These are phyloP conservation scores for Apamea sordens DNA, from an alignment of 2,888 invertebrate genomes.

Conservation along the genomic window DNA sequence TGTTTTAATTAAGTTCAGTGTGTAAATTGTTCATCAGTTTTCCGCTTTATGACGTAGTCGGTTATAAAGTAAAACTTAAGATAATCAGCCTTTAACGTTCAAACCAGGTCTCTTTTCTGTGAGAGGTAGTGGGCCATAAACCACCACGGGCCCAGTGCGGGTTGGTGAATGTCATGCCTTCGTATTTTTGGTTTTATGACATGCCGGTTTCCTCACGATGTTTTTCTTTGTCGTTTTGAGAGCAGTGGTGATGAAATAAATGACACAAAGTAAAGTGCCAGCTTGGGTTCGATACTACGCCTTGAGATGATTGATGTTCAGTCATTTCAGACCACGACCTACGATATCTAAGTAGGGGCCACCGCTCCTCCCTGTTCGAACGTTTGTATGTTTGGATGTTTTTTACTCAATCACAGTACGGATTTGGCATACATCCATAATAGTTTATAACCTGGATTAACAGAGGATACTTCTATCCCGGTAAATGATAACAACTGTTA, in stretches of 20 bases:
- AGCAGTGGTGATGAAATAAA: neutral
- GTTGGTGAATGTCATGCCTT: neutral
- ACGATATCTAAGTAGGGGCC: neutral
- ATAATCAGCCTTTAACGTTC: neutral
- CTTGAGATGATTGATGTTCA: neutral
- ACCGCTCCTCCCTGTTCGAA: neutral
- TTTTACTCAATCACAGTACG: no score
- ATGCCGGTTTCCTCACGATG: neutral
- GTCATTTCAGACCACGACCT: neutral
- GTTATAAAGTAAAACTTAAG: neutral
- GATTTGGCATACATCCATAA: no score
- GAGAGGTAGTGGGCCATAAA: neutral
- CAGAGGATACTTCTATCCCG: no score
- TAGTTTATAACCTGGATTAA: no score
- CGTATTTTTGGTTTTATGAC: neutral
- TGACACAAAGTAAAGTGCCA: neutral
- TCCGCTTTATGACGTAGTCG: neutral
- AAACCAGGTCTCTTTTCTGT: neutral
- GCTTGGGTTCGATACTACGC: neutral
- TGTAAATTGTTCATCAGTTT: slow-evolving; percentile 2
- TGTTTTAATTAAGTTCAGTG: neutral
- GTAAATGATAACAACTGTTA: no score
- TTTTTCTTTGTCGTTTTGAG: neutral
- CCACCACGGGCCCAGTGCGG: neutral
- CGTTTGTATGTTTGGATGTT: no score